Base-by-base conservation (phyloP, 2,113 vertebrate species). In the Gymnobelideus leadbeateri region DNA sequence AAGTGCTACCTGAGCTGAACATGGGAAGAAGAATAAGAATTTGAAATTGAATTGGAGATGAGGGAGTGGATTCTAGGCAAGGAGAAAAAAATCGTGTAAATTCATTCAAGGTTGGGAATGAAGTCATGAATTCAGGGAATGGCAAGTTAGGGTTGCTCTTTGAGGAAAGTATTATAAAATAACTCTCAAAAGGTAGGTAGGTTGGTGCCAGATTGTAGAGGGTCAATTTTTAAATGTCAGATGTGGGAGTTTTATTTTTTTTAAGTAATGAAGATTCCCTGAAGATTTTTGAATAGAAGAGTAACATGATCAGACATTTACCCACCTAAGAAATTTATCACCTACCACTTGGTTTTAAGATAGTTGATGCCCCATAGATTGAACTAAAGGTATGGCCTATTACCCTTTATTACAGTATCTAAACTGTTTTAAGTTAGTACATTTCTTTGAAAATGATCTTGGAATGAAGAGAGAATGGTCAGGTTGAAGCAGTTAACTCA, bases 371-470 rank as follows among this genome's bases (percentile, higher is more conserved):
- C 90, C 16, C 46, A 89, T 19, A 51, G 49, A 95, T 6, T 0
- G 90, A 50, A 8, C 43, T 84, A 3, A 94, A 21, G 21, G 4
- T 94, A 89, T 91, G 52, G 0, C 54, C 91, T 92, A 0, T 53
- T 54, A 2, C 0, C 43, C 2, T 94, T 93, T 91, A 92, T 1
- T 89, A 37, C 37, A 25, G 3, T 55, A 51, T 0, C 46, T 7
- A 95, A 51, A 93, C 91, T 93, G 12, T 2, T 93, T 46, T 43
- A 54, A 91, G 93, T 91, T 8, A 92, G 31, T 46, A 1, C 49
- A 53, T 12, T 93, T 16, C 90, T 92, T 91, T 52, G 54, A 43
- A 91, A 96, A 19, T 89, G 52, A 93, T 49, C 89, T 90, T 19
- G 24, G 5, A 95, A 50, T 2, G 77, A 90, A 50, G 31, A 68